These are phyloP conservation scores for Acridotheres tristis DNA, from an alignment of 2,797 vertebrate species.

Conservation along the genomic window DNA sequence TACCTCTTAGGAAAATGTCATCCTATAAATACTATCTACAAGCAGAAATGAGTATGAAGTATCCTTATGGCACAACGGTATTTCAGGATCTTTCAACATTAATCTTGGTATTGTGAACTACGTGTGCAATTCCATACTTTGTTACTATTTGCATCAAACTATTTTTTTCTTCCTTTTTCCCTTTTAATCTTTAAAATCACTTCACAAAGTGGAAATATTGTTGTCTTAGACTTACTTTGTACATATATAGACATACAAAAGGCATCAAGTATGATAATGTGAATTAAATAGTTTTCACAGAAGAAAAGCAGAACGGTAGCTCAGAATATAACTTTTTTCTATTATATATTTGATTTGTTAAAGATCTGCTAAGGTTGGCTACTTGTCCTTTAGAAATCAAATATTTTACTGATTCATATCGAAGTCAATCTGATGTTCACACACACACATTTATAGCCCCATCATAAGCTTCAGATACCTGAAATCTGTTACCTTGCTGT, in stretches of 20 bases:
- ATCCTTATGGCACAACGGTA: neutral
- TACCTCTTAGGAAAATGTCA: neutral
- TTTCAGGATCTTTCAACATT: neutral
- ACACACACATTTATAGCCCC: neutral
- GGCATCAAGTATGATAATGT: neutral
- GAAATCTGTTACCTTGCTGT: slow-evolving; percentile 73
- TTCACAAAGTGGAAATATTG: neutral
- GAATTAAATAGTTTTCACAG: neutral
- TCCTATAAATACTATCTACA: neutral
- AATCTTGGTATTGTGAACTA: neutral
- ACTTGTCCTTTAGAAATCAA: neutral
- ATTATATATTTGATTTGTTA: neutral
- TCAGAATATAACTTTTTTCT: neutral
- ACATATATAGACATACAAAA: neutral
- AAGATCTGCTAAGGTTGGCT: neutral
- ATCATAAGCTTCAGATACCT: neutral
- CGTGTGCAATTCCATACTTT: neutral
- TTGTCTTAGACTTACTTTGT: neutral
- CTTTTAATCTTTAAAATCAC: neutral
- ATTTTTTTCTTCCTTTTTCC: neutral
- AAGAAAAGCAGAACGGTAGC: neutral
- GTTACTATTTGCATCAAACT: neutral
- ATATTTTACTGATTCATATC: neutral
- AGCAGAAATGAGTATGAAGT: neutral
- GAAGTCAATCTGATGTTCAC: neutral